These are phyloP conservation scores for Rhingia campestris DNA, from an alignment of 2,888 invertebrate genomes.

Conservation along the genomic window DNA sequence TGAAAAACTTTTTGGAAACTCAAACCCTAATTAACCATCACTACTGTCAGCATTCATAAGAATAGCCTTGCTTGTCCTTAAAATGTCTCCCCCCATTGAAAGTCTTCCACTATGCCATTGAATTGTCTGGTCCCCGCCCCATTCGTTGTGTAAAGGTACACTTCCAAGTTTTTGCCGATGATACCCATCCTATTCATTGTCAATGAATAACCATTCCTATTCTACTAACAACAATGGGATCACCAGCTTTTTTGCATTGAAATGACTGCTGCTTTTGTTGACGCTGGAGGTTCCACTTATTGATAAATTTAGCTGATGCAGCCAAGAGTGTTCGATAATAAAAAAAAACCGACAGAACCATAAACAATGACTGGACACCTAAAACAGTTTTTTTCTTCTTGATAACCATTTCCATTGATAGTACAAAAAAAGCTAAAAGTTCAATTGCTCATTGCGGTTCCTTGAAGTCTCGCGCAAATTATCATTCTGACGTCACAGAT, in stretches of 20 bases:
- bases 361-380: conserved; percentile 11
- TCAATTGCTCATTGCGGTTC: conserved; percentile 16
- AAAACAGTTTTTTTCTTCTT: background rate
- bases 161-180: background rate
- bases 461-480: conserved; percentile 47
- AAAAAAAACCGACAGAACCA: background rate
- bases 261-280: conserved; percentile 8
- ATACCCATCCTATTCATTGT: conserved; percentile 1
- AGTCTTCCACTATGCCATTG: too few species aligned
- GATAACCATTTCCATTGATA: background rate
- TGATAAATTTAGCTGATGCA: conserved; percentile 38
- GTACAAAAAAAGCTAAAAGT: background rate
- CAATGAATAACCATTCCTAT: background rate
- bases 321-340: conserved; percentile 6
- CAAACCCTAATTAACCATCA: too few species aligned
- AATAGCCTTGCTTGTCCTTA: too few species aligned
- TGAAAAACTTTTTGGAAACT: too few species aligned
- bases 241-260: conserved; percentile 22
- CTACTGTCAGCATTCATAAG: too few species aligned
- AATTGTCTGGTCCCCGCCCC: too few species aligned
- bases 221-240: conserved; percentile 1
- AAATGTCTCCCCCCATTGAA: too few species aligned
- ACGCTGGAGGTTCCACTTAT: background rate
- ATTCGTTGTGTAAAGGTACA: too few species aligned
- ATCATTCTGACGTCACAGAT: conserved; percentile 35